phyloP scores from a whole-genome alignment of 2,888 invertebrate genomes.

The Galeruca laticollis region DNA sequence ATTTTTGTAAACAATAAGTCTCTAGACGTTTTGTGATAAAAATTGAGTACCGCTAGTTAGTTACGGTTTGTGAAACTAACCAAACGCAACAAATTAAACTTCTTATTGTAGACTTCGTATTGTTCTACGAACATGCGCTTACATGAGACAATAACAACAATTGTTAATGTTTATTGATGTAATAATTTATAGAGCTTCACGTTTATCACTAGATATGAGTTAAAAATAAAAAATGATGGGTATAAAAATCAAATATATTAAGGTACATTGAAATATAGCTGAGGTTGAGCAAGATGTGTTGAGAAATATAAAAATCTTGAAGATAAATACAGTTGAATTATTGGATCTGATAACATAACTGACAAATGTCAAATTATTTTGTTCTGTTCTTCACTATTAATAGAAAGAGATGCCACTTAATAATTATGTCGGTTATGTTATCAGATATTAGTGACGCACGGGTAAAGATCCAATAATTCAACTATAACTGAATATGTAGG shows the following conservation, averaged over 20 bases:
- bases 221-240: slow-evolving; percentile 2
- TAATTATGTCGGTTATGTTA: too few species aligned
- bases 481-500: too few species aligned
- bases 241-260: slow-evolving; percentile 11
- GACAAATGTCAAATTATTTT: too few species aligned
- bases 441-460: too few species aligned
- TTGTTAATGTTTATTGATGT: slow-evolving; percentile 17
- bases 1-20: background rate
- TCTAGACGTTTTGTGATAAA: slow-evolving; percentile 11
- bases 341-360: too few species aligned
- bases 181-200: slow-evolving; percentile 13
- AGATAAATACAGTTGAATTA: too few species aligned
- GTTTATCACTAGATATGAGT: background rate
- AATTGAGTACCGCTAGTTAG: slow-evolving; percentile 4
- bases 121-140: slow-evolving; percentile 8
- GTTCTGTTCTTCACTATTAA: too few species aligned
- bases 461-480: too few species aligned
- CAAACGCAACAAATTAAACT: slow-evolving; percentile 10
- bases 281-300: background rate
- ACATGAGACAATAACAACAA: background rate
- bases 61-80: slow-evolving; percentile 8
- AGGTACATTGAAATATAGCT: too few species aligned
- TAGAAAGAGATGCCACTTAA: too few species aligned
- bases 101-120: slow-evolving; percentile 8
- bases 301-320: too few species aligned